phyloP scores from a whole-genome alignment of 2,797 vertebrate genomes.

The Cetoscarus ocellatus region DNA sequence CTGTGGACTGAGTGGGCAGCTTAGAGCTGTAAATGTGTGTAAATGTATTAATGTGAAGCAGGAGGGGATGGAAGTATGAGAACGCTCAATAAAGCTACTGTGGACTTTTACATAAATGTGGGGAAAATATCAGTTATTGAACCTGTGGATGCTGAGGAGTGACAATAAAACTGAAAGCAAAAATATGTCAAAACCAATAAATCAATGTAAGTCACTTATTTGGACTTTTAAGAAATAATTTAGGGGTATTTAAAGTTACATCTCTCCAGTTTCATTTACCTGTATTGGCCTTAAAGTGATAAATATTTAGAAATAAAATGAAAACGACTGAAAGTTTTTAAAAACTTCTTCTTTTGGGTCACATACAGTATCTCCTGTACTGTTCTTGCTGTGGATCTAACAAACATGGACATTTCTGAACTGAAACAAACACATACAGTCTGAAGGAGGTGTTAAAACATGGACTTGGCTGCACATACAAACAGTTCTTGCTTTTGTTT shows the following conservation, averaged over 20 bases:
- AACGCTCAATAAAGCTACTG: slow-evolving; percentile 18
- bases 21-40: slow-evolving; percentile 42
- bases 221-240: neutral
- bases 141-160: neutral
- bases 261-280: too few species aligned
- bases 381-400: too few species aligned
- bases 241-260: neutral
- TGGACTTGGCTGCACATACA: too few species aligned
- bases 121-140: neutral
- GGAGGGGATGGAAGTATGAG: slow-evolving; percentile 20
- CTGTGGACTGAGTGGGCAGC: slow-evolving; percentile 22
- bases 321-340: too few species aligned
- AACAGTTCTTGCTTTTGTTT: too few species aligned
- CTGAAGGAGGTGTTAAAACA: too few species aligned
- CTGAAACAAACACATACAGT: too few species aligned
- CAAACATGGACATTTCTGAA: too few species aligned
- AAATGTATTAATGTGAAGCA: slow-evolving; percentile 44
- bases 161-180: neutral
- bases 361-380: too few species aligned
- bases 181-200: neutral
- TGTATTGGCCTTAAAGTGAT: too few species aligned
- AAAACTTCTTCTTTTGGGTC: too few species aligned
- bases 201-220: neutral
- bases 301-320: too few species aligned
- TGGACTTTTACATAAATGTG: slow-evolving; percentile 16